Evolutionary conservation across 2,888 invertebrate species (phyloP).

Genomic region (Chrysomela aeneicollis): DNA sequence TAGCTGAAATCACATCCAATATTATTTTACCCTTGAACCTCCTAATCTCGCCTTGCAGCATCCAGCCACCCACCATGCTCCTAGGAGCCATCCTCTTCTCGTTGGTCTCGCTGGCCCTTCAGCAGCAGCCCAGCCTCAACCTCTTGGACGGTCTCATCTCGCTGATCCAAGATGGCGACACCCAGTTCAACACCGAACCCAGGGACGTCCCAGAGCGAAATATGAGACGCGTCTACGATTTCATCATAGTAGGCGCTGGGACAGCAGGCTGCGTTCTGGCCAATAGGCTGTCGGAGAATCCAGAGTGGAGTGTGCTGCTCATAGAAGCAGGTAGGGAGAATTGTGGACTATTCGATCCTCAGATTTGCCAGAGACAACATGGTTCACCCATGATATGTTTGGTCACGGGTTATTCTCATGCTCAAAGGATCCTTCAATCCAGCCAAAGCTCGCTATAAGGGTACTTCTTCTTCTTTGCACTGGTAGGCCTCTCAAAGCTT

Average conservation of each 20-base stretch:
- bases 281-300: slow-evolving; percentile 75
- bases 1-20: too few species aligned
- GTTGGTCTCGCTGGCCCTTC: slow-evolving; percentile 15
- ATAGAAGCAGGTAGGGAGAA: slow-evolving; percentile 72
- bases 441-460: too few species aligned
- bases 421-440: too few species aligned
- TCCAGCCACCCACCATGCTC: background rate
- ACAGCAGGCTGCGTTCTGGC: slow-evolving; percentile 82
- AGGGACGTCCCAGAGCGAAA: slow-evolving; percentile 63
- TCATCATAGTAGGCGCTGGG: slow-evolving; percentile 81
- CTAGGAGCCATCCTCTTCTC: slow-evolving; percentile 23
- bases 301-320: slow-evolving; percentile 72
- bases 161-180: slow-evolving; percentile 65
- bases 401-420: too few species aligned
- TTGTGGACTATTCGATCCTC: too few species aligned
- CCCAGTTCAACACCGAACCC: slow-evolving; percentile 65
- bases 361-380: too few species aligned
- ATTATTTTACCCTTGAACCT: too few species aligned
- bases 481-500: too few species aligned
- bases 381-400: too few species aligned
- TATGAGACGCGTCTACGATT: slow-evolving; percentile 73
- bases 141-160: slow-evolving; percentile 64
- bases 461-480: too few species aligned
- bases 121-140: slow-evolving; percentile 16
- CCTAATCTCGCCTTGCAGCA: background rate